Conservation (phyloP, 2,113 vertebrate genomes). For the Platanista minor region DNA sequence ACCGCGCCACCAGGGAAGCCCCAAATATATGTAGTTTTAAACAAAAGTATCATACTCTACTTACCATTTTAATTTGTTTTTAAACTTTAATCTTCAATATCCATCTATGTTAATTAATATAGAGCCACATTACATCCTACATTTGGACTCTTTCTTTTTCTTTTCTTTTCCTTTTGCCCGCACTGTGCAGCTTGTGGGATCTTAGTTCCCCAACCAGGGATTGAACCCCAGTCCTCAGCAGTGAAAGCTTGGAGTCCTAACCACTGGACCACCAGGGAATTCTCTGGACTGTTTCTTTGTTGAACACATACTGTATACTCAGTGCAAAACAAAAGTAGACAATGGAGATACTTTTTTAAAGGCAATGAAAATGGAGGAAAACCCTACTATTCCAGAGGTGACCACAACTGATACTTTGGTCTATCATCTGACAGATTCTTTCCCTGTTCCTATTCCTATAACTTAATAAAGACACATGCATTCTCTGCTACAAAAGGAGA, state of each 20-base stretch:
- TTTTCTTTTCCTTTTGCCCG: too few species aligned
- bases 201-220: too few species aligned
- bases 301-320: background rate
- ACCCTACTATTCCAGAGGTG: background rate
- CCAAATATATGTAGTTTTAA: background rate
- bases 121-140: background rate
- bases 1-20: too few species aligned
- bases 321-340: background rate
- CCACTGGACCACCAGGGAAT: too few species aligned
- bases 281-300: too few species aligned
- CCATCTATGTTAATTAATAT: background rate
- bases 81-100: background rate
- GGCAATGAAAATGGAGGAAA: background rate
- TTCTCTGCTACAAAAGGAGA: background rate
- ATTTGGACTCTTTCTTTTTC: too few species aligned
- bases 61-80: background rate
- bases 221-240: too few species aligned
- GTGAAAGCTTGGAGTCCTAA: too few species aligned
- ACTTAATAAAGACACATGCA: background rate
- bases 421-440: background rate
- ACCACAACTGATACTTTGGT: background rate
- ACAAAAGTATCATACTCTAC: background rate
- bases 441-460: background rate
- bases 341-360: background rate
- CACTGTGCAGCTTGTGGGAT: too few species aligned